Base-by-base conservation (phyloP, 2,113 vertebrate genomes). In the Amblyopsis rosae region DNA sequence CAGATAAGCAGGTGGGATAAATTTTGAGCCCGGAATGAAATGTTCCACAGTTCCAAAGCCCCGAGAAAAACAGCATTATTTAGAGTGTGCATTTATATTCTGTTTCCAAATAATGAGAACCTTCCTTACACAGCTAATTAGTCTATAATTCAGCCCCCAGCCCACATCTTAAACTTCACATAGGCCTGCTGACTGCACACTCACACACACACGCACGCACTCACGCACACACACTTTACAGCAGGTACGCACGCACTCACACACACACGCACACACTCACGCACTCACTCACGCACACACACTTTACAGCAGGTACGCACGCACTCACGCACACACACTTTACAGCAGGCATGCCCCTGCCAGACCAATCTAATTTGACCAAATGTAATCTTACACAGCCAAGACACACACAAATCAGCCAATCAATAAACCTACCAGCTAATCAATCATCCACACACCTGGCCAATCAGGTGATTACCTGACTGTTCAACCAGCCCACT, bases 401-500 rank as follows among this genome's bases (percentile, higher is more conserved):
- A 51, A 48, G 13, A 55, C 9, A 62, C 60, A 48, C 41, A 67
- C 49, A 45, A 79, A 71, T 59, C 45, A 57, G 15, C 16, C 61
- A 58, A 47, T 79, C 46, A 6, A 60, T 75, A 71, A 6, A 9
- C 67, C 73, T 65, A 83, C 68, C 70, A 65, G 65, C 41, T 72
- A 70, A 73, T 87, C 81, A 73, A 68, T 82, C 61, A 70, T 64
- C 15, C 50, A 65, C 41, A 50, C 54, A 62, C 48, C 48, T 9
- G 0, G 45, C 73, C 65, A 73, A 78, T 81, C 75, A 63, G 59
- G 77, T 77, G 64, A 86, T 75, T 73, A 76, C 65, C 81, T 82
- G 54, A 65, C 70, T 5, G 12, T 6, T 61, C 59, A 65, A 50
- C 41, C 54, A 67, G 60, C 54, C 65, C 47, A 58, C 26, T 65